Conservation (phyloP, 2,113 vertebrate species). For the Stegostoma tigrinum region DNA sequence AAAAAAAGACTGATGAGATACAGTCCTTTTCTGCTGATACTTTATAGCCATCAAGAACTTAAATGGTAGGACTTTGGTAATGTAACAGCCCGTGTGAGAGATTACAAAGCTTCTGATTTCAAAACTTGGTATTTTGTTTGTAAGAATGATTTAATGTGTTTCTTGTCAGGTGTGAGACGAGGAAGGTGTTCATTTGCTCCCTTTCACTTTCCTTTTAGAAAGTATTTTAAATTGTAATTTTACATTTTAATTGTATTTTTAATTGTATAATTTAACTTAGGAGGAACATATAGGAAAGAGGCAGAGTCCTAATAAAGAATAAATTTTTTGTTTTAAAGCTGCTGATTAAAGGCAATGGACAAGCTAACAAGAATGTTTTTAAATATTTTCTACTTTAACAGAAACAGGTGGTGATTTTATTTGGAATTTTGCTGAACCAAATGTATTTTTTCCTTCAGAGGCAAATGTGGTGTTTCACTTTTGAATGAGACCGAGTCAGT, state of each 20-base stretch:
- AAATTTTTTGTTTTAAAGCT: not conserved
- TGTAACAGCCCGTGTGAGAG: not conserved
- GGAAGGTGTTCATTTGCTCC: no score
- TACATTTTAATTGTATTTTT: no score
- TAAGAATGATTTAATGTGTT: not conserved
- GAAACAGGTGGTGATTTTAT: not conserved
- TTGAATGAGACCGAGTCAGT: constrained; percentile 92
- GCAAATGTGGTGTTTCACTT: constrained; percentile 91
- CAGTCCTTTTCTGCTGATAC: not conserved
- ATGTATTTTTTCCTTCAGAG: constrained; percentile 57
- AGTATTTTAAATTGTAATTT: not conserved
- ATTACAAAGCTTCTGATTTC: not conserved
- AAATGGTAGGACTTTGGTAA: not conserved
- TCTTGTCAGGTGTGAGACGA: not conserved
- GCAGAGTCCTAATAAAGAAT: not conserved
- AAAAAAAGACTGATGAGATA: not conserved
- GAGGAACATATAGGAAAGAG: not conserved
- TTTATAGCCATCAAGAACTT: not conserved
- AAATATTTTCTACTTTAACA: not conserved
- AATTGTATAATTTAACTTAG: not conserved
- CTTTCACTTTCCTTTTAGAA: not conserved
- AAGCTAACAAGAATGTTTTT: not conserved
- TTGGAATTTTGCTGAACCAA: constrained; percentile 19
- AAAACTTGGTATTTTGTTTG: not conserved
- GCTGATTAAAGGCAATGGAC: not conserved